Conservation (phyloP, 2,888 invertebrate genomes). For the Alsophila aescularia region DNA sequence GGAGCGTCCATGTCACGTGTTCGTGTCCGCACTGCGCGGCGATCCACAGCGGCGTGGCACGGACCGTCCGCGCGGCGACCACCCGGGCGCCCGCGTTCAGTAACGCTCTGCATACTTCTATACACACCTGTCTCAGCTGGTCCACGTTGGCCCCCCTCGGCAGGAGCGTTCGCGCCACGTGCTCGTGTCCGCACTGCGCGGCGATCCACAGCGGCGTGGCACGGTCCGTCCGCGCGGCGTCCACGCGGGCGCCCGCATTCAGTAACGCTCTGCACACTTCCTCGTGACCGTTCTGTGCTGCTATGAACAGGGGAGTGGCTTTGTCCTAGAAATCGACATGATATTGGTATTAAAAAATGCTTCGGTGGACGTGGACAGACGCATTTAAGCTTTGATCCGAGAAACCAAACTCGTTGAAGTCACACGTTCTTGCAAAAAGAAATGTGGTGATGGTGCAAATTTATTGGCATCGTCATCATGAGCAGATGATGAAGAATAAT, state of each 20-base stretch:
- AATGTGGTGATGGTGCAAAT: too few relatives aligned
- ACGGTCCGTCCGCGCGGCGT: constrained; percentile 91
- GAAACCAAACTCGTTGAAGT: too few relatives aligned
- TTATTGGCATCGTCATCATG: too few relatives aligned
- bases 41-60: constrained; percentile 96
- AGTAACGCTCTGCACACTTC: constrained; percentile 90
- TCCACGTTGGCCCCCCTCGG: constrained; percentile 92
- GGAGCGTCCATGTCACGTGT: constrained; percentile 89
- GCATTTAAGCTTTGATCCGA: too few relatives aligned
- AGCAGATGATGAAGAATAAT: too few relatives aligned
- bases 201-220: constrained; percentile 97
- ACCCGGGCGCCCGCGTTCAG: constrained; percentile 85
- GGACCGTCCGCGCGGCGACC: constrained; percentile 91
- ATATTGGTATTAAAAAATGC: background rate
- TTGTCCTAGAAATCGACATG: constrained; percentile 87
- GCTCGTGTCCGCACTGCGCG: constrained; percentile 96
- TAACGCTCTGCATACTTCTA: constrained; percentile 80
- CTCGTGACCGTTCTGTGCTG: constrained; percentile 96
- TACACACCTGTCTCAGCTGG: constrained; percentile 89
- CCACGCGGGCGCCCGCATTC: constrained; percentile 88
- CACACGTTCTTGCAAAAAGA: too few relatives aligned
- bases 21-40: constrained; percentile 97
- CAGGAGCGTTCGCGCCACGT: constrained; percentile 90
- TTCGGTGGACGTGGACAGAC: too few relatives aligned
- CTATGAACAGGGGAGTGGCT: constrained; percentile 95